These are phyloP conservation scores for Microdon myrmicae DNA, from an alignment of 2,888 invertebrate species.

Conservation along the genomic window DNA sequence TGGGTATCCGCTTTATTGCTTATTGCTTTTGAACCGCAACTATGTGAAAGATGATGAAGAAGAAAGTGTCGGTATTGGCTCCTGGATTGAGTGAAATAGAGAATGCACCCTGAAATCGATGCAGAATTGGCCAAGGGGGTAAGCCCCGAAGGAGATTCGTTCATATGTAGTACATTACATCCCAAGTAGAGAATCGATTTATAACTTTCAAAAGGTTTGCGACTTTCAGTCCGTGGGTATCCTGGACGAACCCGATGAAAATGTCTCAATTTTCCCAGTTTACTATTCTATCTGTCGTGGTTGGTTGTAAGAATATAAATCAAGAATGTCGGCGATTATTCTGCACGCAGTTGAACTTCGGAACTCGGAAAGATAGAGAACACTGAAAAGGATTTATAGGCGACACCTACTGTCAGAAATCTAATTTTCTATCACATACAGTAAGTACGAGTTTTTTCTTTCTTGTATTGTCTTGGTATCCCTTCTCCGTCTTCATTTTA, in stretches of 20 bases:
- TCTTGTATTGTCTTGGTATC: no score
- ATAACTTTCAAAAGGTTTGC: constrained; percentile 11
- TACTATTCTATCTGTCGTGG: constrained; percentile 39
- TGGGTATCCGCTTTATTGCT: constrained; percentile 46
- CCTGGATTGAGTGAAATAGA: constrained; percentile 14
- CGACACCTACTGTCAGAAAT: constrained; percentile 51
- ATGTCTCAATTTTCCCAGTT: constrained; percentile 31
- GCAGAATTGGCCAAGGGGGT: background rate
- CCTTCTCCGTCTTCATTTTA: no score
- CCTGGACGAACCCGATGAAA: constrained; percentile 19
- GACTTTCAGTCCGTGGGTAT: background rate
- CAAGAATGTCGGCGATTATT: constrained; percentile 51
- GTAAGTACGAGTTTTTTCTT: constrained; percentile 49
- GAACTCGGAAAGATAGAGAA: background rate
- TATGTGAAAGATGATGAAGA: constrained; percentile 15
- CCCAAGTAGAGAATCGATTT: constrained; percentile 16
- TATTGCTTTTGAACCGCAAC: constrained; percentile 37
- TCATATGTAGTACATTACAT: no score
- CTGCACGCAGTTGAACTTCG: constrained; percentile 39
- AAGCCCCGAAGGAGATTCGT: no score
- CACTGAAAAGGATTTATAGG: constrained; percentile 32
- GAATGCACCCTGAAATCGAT: constrained; percentile 19
- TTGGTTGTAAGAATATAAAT: constrained; percentile 45
- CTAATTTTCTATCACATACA: constrained; percentile 51
- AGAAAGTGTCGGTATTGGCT: constrained; percentile 22